phyloP scores from a whole-genome alignment of 2,888 invertebrate species.

The Latheticus oryzae region DNA sequence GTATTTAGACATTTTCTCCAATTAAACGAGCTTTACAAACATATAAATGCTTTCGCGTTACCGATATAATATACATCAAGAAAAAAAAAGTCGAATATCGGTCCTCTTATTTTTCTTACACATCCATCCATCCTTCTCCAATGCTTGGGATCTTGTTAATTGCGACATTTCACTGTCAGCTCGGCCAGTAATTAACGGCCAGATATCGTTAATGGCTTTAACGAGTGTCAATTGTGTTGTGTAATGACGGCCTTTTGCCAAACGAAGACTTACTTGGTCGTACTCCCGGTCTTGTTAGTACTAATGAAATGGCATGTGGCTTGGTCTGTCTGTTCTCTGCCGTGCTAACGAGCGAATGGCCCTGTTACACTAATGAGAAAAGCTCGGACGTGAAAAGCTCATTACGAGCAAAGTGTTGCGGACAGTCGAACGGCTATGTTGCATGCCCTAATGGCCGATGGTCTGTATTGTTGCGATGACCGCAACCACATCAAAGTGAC shows the following conservation, averaged over 20 bases:
- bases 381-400: conserved; percentile 64
- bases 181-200: conserved; percentile 41
- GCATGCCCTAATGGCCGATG: conserved; percentile 51
- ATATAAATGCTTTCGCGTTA: conserved; percentile 20
- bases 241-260: conserved; percentile 35
- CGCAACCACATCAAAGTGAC: conserved; percentile 55
- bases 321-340: conserved; percentile 47
- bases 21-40: conserved; percentile 40
- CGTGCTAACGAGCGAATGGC: conserved; percentile 61
- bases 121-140: too few species aligned
- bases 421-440: conserved; percentile 54
- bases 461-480: conserved; percentile 54
- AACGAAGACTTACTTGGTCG: conserved; percentile 36
- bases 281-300: conserved; percentile 41
- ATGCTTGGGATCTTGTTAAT: too few species aligned
- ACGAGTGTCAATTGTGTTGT: conserved; percentile 47
- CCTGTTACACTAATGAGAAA: conserved; percentile 65
- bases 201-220: conserved; percentile 46
- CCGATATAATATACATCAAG: conserved; percentile 6
- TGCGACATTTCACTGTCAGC: conserved; percentile 43
- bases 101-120: too few species aligned
- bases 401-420: conserved; percentile 62
- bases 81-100: conserved; percentile 25
- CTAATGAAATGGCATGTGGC: conserved; percentile 58
- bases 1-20: conserved; percentile 43